These are phyloP conservation scores for Bactericera cockerelli DNA, from an alignment of 1,140 invertebrate genomes.

Conservation along the genomic window DNA sequence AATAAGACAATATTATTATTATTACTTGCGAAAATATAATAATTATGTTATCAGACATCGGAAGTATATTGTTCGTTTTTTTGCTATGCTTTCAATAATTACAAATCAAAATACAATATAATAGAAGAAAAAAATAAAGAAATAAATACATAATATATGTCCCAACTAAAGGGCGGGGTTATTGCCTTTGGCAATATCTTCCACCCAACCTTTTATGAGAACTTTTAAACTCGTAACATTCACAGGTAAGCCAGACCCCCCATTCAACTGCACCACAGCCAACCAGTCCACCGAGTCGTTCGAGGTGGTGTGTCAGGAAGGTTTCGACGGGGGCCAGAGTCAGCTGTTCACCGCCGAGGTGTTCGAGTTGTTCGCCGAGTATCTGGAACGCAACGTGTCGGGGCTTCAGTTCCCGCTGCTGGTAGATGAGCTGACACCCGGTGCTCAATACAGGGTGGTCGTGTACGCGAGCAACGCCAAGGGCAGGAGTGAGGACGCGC, in stretches of 20 bases:
- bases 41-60: too few species aligned
- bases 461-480: slow-evolving; percentile 72
- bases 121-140: too few species aligned
- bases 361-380: slow-evolving; percentile 45
- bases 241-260: slow-evolving; percentile 53
- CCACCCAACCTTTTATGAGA: too few species aligned
- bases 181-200: too few species aligned
- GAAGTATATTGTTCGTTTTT: too few species aligned
- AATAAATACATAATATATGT: too few species aligned
- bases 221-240: too few species aligned
- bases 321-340: slow-evolving; percentile 60
- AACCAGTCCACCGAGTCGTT: slow-evolving; percentile 66
- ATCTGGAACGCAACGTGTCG: slow-evolving; percentile 49
- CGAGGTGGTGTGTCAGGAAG: slow-evolving; percentile 57
- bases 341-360: slow-evolving; percentile 57
- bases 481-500: slow-evolving; percentile 52
- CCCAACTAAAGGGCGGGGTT: too few species aligned
- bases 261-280: slow-evolving; percentile 58
- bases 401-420: slow-evolving; percentile 46
- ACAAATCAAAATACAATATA: too few species aligned
- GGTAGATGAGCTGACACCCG: slow-evolving; percentile 49
- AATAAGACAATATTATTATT: too few species aligned
- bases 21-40: too few species aligned
- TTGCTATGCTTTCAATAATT: too few species aligned
- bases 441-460: slow-evolving; percentile 46